Base-by-base conservation (phyloP, 2,113 vertebrate species). In the Andinoacara biseriatus region DNA sequence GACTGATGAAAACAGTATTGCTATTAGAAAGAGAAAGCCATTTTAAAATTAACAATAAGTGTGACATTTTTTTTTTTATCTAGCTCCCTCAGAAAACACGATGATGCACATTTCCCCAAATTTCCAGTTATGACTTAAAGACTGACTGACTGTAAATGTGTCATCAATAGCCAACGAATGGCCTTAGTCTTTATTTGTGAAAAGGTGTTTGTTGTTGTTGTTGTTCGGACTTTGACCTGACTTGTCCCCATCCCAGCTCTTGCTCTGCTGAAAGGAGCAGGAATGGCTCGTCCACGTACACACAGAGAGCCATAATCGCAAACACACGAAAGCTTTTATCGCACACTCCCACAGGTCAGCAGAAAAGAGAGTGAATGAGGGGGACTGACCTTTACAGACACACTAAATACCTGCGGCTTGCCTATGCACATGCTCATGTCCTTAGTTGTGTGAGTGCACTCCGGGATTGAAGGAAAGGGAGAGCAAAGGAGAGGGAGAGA, bases 381-480 rank as follows among this genome's bases (percentile, higher is more conserved):
- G 89, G 84, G 86, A 90, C 60, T 94, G 93, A 95, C 94, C 95
- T 95, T 95, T 95, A 85, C 76, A 89, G 86, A 91, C 81, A 81
- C 83, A 87, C 86, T 91, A 89, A 94, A 93, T 90, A 92, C 90
- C 90, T 89, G 83, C 91, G 88, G 91, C 78, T 81, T 80, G 67
- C 81, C 57, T 88, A 58, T 80, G 35, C 54, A 74, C 63, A 49
- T 15, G 22, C 46, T 7, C 6, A 11, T 60, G 74, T 72, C 74
- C 33, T 78, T 78, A 58, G 82, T 58, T 58, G 65, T 80, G 80
- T 43, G 59, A 81, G 74, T 82, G 86, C 26, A 40, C 74, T 31
- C 13, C 1, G 22, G 67, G 62, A 83, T 65, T 65, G 29, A 80
- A 26, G 56, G 52, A 31, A 59, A 82, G 58, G 29, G 35, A 69